Evolutionary conservation across 1,140 invertebrate species (phyloP).

Genomic region (Monochamus saltuarius): DNA sequence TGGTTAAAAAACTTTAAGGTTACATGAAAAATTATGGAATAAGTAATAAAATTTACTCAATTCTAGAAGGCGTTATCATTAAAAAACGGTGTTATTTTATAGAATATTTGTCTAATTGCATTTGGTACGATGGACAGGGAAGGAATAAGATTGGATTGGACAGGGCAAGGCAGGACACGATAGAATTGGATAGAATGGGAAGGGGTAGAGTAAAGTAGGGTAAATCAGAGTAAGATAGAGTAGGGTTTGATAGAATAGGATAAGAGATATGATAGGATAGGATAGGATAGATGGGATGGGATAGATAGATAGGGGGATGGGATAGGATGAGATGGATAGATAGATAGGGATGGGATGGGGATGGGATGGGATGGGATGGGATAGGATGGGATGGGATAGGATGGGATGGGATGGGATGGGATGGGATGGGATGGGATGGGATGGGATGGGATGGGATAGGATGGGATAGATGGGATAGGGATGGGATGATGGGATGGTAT

Average conservation of each 20-base stretch:
- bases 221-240: neutral
- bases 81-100: no score
- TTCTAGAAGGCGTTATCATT: no score
- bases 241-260: neutral
- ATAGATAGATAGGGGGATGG: neutral
- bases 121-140: neutral
- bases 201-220: neutral
- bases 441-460: neutral
- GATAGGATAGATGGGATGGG: neutral
- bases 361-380: neutral
- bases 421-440: neutral
- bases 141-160: neutral
- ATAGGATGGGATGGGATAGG: neutral
- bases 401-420: neutral
- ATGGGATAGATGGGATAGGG: neutral
- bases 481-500: neutral
- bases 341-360: neutral
- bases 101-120: no score
- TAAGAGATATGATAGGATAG: neutral
- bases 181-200: neutral
- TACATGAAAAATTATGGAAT: no score
- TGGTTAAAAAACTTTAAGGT: no score
- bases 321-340: conserved; percentile 2
- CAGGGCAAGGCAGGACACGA: neutral
- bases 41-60: no score